Conservation (phyloP, 2,888 invertebrate species). For the Chymomyza fuscimana region DNA sequence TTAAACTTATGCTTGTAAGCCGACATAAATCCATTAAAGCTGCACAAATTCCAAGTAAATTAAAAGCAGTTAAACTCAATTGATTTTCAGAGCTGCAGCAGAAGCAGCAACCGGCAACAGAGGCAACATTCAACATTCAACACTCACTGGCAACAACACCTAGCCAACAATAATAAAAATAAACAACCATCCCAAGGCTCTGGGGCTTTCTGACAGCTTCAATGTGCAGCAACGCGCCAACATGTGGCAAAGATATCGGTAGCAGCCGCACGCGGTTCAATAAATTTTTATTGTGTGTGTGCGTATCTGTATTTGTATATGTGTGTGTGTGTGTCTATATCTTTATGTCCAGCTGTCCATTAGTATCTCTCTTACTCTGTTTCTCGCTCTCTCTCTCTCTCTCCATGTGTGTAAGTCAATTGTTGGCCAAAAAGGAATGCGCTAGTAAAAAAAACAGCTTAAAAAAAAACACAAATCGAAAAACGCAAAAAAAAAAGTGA, state of each 20-base stretch:
- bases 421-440: too few species aligned
- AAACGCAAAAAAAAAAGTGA: background rate
- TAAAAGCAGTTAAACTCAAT: conserved; percentile 72
- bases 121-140: conserved; percentile 5
- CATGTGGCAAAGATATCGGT: conserved; percentile 12
- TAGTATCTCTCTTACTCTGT: background rate
- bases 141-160: conserved; percentile 36
- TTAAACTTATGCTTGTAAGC: conserved; percentile 31
- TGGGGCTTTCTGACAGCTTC: conserved; percentile 3
- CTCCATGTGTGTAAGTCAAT: background rate
- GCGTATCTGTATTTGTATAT: conserved; percentile 27
- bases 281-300: conserved; percentile 62
- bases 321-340: conserved; percentile 25
- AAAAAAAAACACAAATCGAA: background rate
- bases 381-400: background rate
- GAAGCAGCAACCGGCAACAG: conserved; percentile 32
- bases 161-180: conserved; percentile 60
- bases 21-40: conserved; percentile 72
- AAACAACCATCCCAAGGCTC: conserved; percentile 43
- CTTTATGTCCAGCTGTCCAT: conserved; percentile 11
- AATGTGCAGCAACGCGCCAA: conserved; percentile 28
- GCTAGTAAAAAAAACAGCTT: too few species aligned
- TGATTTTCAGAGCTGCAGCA: conserved; percentile 56
- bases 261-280: conserved; percentile 54
- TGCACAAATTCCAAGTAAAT: conserved; percentile 71